Conservation (phyloP, 1,140 invertebrate species). For the Ditylenchus dipsaci region DNA sequence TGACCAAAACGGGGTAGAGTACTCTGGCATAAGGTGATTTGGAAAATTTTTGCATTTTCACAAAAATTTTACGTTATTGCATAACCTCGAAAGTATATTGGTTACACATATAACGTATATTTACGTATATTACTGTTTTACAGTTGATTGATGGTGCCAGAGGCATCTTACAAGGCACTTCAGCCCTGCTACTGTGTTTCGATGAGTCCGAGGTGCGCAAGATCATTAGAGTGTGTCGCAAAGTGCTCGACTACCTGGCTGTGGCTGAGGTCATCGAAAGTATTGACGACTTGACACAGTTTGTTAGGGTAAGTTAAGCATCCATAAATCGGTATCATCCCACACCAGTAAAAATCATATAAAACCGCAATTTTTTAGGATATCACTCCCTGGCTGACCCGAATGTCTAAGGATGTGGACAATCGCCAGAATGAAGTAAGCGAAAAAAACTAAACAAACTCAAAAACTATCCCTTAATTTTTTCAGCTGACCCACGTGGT, state of each 20-base stretch:
- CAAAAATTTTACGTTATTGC: no score
- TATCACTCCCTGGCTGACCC: constrained; percentile 64
- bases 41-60: no score
- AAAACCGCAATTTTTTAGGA: constrained; percentile 58
- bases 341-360: no score
- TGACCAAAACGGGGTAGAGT: no score
- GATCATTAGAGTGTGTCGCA: constrained; percentile 93
- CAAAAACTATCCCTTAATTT: neutral
- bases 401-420: constrained; percentile 85
- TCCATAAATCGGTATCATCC: neutral
- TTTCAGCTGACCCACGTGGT: constrained; percentile 61
- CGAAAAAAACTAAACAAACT: no score
- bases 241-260: constrained; percentile 92
- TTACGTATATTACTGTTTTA: no score
- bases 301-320: constrained; percentile 72
- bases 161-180: constrained; percentile 87
- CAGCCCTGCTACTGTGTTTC: constrained; percentile 87
- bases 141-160: constrained; percentile 88
- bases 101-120: no score
- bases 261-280: constrained; percentile 96
- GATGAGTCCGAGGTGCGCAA: constrained; percentile 98
- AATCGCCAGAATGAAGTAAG: constrained; percentile 88
- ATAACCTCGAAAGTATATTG: no score
- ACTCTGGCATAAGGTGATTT: no score
- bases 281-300: constrained; percentile 95